Evolutionary conservation across 2,888 invertebrate genomes (phyloP), one percentile per base, ranked within the genome.

Genomic region (Cheilosia impressa): DNA sequence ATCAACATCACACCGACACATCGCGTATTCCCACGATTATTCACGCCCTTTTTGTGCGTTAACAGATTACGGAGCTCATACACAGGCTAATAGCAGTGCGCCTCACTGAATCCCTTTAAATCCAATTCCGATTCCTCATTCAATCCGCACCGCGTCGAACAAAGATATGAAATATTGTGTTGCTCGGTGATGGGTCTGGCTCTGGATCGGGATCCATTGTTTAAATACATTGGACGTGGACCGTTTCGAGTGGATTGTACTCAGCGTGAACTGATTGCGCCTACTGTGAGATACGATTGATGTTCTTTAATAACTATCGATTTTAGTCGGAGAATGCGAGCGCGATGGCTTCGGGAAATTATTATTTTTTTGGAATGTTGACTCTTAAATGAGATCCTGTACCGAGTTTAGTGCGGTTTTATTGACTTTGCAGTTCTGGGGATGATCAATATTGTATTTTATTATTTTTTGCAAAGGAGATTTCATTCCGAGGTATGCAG

Each of bases 1-100:
- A 76, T 71, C 80, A 80, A 31, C 31, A 31, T 31, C 4, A 38
- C 76, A 68, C 63, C 41, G 19, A 72, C 65, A 76, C 50, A 60
- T 76, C 85, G 38, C 80, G 17, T 80, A 73, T 85, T 85, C 85
- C 85, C 85, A 85, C 85, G 85, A 85, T 85, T 85, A 85, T 85
- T 85, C 81, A 85, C 85, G 85, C 85, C 85, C 85, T 81, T 85
- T 79, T 63, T 77, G 62, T 85, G 38, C 38, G 85, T 81, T 85
- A 81, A 85, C 85, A 85, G 85, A 85, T 85, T 85, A 85, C 45
- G n/a, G 45, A 65, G 72, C 81, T 75, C 80, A 73, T 22, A 60
- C 41, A 41, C 41, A 41, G 60, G 63, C 15, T 60, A 22, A 34
- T 34, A 15, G 43, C 43, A 22, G 66, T 68, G 84, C 79, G 80